phyloP scores from a whole-genome alignment of 2,113 vertebrate genomes.

The Percina caprodes region DNA sequence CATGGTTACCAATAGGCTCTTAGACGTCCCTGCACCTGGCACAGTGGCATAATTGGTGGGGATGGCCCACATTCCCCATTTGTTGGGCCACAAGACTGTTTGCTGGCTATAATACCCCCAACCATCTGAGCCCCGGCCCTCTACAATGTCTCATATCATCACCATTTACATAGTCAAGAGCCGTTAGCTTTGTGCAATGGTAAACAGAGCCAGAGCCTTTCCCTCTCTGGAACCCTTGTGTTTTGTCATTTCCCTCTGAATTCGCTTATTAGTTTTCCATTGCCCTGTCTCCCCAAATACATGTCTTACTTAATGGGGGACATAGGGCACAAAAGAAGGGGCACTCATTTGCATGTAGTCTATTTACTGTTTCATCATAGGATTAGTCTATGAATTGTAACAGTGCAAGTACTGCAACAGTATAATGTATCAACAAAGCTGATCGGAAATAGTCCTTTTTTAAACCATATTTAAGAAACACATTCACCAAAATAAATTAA shows the following conservation, averaged over 20 bases:
- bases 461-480: not conserved
- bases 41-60: conserved; percentile 85
- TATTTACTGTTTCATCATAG: conserved; percentile 43
- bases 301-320: conserved; percentile 64
- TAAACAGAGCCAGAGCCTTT: conserved; percentile 80
- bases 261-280: conserved; percentile 77
- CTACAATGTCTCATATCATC: conserved; percentile 84
- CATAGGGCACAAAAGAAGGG: conserved; percentile 61
- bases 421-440: conserved; percentile 9
- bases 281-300: conserved; percentile 62
- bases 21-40: conserved; percentile 86
- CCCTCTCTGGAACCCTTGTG: conserved; percentile 71
- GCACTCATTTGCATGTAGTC: conserved; percentile 59
- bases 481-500: not conserved
- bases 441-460: not conserved
- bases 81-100: conserved; percentile 78
- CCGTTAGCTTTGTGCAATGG: conserved; percentile 84
- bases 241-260: conserved; percentile 74
- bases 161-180: conserved; percentile 89
- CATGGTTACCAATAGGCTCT: conserved; percentile 85
- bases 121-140: conserved; percentile 85
- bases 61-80: conserved; percentile 78
- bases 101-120: conserved; percentile 81
- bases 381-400: conserved; percentile 44
- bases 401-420: conserved; percentile 15